Conservation (phyloP, 2,888 invertebrate genomes). For the Caenorhabditis uteleia region DNA sequence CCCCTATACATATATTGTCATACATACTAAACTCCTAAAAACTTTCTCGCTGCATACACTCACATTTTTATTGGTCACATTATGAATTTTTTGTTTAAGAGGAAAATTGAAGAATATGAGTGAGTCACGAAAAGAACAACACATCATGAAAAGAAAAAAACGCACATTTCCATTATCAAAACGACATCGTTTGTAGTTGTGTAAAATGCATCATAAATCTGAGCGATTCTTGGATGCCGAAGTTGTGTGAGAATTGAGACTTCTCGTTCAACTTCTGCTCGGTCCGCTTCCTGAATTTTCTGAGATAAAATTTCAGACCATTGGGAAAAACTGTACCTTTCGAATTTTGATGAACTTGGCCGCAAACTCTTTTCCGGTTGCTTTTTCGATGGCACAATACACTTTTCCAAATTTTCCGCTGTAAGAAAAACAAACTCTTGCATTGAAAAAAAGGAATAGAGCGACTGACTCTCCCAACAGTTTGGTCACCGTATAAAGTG, state of each 20-base stretch:
- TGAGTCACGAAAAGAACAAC: background rate
- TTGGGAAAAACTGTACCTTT: conserved; percentile 22
- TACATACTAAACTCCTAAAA: no score
- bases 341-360: conserved; percentile 79
- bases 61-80: no score
- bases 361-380: conserved; percentile 77
- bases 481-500: conserved; percentile 58
- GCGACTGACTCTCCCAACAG: conserved; percentile 60
- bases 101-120: background rate
- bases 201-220: conserved; percentile 96
- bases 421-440: conserved; percentile 18
- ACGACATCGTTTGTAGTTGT: conserved; percentile 84
- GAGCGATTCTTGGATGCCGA: conserved; percentile 92
- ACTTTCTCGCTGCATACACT: no score
- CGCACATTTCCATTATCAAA: conserved; percentile 96
- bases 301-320: background rate
- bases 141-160: conserved; percentile 63
- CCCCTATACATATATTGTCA: no score
- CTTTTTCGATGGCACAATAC: conserved; percentile 75
- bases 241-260: conserved; percentile 94
- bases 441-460: background rate
- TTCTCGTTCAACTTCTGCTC: conserved; percentile 64
- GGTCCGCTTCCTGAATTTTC: conserved; percentile 58
- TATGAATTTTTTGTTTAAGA: background rate
- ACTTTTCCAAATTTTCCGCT: conserved; percentile 74